Base-by-base conservation (phyloP, 2,113 vertebrate genomes). In the Rhinichthys klamathensis region DNA sequence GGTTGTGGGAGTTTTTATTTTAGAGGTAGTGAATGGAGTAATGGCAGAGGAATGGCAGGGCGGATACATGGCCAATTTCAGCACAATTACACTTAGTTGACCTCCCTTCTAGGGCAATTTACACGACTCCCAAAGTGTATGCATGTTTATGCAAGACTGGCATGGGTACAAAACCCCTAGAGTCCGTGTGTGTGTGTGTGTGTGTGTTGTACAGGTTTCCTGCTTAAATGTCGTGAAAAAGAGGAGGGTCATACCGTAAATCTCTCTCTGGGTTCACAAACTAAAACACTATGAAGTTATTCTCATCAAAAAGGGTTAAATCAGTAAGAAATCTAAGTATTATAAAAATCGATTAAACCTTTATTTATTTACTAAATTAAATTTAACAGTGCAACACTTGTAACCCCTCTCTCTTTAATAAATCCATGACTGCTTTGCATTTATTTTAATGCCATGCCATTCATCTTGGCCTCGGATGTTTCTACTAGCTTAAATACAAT, bases 41-140 rank as follows among this genome's bases (percentile, higher is more conserved):
- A 87, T 85, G 83, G 83, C 73, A 46, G 60, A 84, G 87, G 82
- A 89, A 88, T 86, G 82, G 83, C 84, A 88, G 63, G 76, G 77
- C 89, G 87, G 89, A 89, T 84, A 86, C 83, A 88, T 79, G 89
- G 87, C 73, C 84, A 90, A 88, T 90, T 90, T 90, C 79, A 88
- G 87, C 51, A 90, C 89, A 90, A 88, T 90, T 90, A 90, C 82
- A 84, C 82, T 84, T 83, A 83, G 85, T 85, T 90, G 89, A 90
- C 89, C 89, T 85, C 80, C 75, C 58, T 90, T 75, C 84, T 83
- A 85, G 89, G 87, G 89, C 87, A 84, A 88, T 83, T 88, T 88
- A 81, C 83, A 82, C n/a, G 84, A 67, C 80, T 89, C 81, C 76
- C 79, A 85, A 80, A 75, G 85, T 83, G 46, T 84, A 83, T 78